Base-by-base conservation (phyloP, 1,140 invertebrate genomes). In the Centruroides sculpturatus region DNA sequence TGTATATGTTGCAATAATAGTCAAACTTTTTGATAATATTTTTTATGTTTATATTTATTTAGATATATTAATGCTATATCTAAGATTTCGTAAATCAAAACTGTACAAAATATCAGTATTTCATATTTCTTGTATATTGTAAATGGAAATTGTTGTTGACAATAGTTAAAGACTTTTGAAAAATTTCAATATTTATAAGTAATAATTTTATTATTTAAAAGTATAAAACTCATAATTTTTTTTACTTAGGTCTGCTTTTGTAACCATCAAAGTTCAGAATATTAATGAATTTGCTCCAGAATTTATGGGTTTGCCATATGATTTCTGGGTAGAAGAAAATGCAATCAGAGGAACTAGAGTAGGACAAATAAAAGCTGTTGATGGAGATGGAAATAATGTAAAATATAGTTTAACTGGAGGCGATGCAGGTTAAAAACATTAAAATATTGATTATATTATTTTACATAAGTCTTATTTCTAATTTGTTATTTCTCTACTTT, bases 291-390 rank as follows among this genome's bases (percentile, higher is more conserved):
- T 73, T 65, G 63, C 69, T 47, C 90, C 91, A 0, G 82, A 87
- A 64, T 95, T 96, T 69, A 76, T 89, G 35, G 89, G 90, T 36
- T 81, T 88, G 1, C 87, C 90, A 0, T 95, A 93, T 69, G 84
- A 89, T 64, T 92, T 95, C 73, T 89, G 85, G 83, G 85, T 94
- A 13, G 85, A 85, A 1, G 85, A 85, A 56, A 88, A 87, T 69
- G 86, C 86, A 1, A 81, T 82, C 0, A 76, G 89, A 55, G 87
- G 87, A 7, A 89, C 87, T 0, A 89, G 85, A 66, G 83, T 95
- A 51, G 92, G 92, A 2, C 87, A 90, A 73, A 85, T 81, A 0
- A 72, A 69, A 60, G 77, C 77, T 8, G 68, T 59, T 11, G 77
- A 79, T 69, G 66, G 65, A 11, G 77, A 79, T 64, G 71, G 60